phyloP scores from a whole-genome alignment of 2,113 vertebrate genomes.

The Oophaga pumilio region DNA sequence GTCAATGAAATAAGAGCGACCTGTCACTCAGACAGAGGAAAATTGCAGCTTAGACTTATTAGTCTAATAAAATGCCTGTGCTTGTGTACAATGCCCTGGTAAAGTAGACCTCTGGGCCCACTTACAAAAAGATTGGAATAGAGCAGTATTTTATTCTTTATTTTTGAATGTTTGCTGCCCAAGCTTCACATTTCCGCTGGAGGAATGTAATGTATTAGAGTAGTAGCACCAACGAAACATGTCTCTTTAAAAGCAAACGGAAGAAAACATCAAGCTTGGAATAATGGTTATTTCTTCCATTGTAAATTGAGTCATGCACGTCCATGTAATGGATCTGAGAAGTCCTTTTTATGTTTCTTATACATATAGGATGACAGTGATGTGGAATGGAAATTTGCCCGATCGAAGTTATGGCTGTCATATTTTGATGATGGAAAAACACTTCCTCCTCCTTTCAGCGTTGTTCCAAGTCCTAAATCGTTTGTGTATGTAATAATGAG shows the following conservation, averaged over 20 bases:
- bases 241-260: too few relatives aligned
- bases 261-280: background rate
- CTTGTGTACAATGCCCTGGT: too few relatives aligned
- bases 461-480: constrained; percentile 87
- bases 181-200: background rate
- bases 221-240: background rate
- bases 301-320: background rate
- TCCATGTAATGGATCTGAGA: background rate
- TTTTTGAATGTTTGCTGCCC: background rate
- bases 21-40: too few relatives aligned
- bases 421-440: constrained; percentile 91
- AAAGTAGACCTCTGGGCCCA: too few relatives aligned
- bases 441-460: constrained; percentile 85
- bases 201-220: background rate
- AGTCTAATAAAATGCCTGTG: too few relatives aligned
- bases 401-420: constrained; percentile 87
- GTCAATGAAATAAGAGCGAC: too few relatives aligned
- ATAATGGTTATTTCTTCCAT: background rate
- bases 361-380: constrained; percentile 83
- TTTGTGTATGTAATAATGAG: constrained; percentile 81
- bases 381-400: constrained; percentile 89
- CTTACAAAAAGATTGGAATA: background rate
- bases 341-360: background rate
- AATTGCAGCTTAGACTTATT: too few relatives aligned
- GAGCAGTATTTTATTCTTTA: background rate